Conservation (phyloP, 2,797 vertebrate genomes). For the Manis pentadactyla region DNA sequence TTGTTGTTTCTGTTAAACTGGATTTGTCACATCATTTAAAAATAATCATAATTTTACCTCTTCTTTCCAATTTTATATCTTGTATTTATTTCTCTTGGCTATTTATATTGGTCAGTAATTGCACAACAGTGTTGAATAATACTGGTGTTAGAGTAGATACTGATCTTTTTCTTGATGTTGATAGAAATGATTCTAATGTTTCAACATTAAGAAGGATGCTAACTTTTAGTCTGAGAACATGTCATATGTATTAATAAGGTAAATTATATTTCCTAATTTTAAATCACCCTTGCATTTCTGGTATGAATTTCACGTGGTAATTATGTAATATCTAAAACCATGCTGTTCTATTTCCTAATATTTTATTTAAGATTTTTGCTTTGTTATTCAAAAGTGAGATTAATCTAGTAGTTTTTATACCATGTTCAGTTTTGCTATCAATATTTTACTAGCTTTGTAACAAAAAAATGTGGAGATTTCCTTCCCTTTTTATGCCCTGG, state of each 20-base stretch:
- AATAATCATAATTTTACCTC: not conserved
- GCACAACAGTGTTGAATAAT: not conserved
- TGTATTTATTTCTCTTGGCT: not conserved
- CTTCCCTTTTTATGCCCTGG: not conserved
- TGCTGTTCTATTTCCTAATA: not conserved
- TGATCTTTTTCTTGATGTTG: not conserved
- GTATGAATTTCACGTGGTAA: not conserved
- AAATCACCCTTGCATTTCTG: not conserved
- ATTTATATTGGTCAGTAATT: not conserved
- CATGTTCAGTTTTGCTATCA: not conserved
- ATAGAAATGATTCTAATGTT: not conserved
- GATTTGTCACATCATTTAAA: not conserved
- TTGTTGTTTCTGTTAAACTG: not conserved
- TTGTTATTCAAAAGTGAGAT: constrained; percentile 49
- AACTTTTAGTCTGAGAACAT: not conserved
- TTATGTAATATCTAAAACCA: not conserved
- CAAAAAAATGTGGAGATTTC: constrained; percentile 21
- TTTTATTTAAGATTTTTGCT: constrained; percentile 40
- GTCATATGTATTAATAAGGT: not conserved
- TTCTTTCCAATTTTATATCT: not conserved
- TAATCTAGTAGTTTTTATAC: not conserved
- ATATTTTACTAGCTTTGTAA: constrained; percentile 1
- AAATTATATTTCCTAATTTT: not conserved
- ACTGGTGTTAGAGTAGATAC: not conserved
- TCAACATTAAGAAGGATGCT: not conserved